Base-by-base conservation (phyloP, 2,888 invertebrate genomes). In the Balanococcus diminutus region DNA sequence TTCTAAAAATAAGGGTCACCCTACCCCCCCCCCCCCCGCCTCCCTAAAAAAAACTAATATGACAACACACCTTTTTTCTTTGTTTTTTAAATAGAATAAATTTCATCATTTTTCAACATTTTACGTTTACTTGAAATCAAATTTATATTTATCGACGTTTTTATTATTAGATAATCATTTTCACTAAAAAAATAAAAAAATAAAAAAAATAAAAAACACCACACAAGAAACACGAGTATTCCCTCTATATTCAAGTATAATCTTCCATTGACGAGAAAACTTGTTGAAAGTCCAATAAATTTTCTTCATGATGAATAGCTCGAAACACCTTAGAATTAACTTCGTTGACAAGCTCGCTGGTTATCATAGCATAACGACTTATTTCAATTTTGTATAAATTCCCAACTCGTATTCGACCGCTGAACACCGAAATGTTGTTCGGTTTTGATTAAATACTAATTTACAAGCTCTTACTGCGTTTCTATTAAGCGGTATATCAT, bases 361-460 rank as follows among this genome's bases (percentile, higher is more conserved):
- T 1, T 56, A 67, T 28, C 16, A 8, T 8, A n/a, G 46, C 5
- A 28, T 31, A 28, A 67, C 28, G 14, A 28, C 28, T 25, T 67
- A 67, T 67, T 67, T 67, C 67, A 67, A 67, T 67, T 67, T 67
- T 16, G 3, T 67, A 16, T 28, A 3, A 67, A 67, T 67, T 67
- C 56, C 14, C 19, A 22, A 56, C 28, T 31, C 16, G 28, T 67
- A 67, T 67, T 67, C 3, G 28, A 28, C n/a, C 16, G 28, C 8
- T 3, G 67, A 67, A 67, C 14, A 28, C 56, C 56, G 22, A 67
- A 67, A 16, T 28, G 11, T 67, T 67, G 9, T 67, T 67, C 14
- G 28, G 19, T 67, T 67, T 67, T 67, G 67, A 67, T 67, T 67
- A 67, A 67, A 67, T 67, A 31, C 67, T 28, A 67, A 67, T 67